A percentile compares a stretch with the other conserved stretches of the same genome.
Evolutionary conservation across 2,797 vertebrate species (phyloP).

Genomic region (Gymnocypris eckloni): DNA sequence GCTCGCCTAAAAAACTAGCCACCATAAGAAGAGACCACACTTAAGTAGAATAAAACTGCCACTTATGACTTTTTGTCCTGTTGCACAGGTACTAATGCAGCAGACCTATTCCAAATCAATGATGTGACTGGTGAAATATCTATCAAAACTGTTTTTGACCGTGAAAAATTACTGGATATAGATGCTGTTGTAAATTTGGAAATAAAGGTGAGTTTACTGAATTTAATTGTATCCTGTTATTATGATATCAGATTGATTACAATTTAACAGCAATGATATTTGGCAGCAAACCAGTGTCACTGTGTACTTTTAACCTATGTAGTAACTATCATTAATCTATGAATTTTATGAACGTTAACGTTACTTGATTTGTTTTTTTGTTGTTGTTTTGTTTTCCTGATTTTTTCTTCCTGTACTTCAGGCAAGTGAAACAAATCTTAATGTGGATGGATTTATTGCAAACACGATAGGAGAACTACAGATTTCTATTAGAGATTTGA

Average conservation of each 20-base stretch:
- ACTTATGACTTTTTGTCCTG: neutral
- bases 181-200: conserved; percentile 74
- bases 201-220: conserved; percentile 76
- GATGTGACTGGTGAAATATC: conserved; percentile 70
- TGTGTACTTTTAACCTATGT: too few species aligned
- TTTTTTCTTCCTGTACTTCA: conserved; percentile 62
- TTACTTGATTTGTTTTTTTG: too few species aligned
- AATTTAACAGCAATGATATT: too few species aligned
- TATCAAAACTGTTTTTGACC: conserved; percentile 78
- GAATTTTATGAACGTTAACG: too few species aligned
- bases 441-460: conserved; percentile 74
- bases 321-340: too few species aligned
- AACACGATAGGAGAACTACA: conserved; percentile 70
- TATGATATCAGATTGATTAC: neutral
- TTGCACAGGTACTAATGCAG: conserved; percentile 59
- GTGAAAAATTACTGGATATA: conserved; percentile 77
- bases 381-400: too few species aligned
- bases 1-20: neutral
- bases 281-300: too few species aligned
- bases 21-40: neutral
- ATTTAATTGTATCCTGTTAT: neutral
- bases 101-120: conserved; percentile 76
- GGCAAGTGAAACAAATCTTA: conserved; percentile 78
- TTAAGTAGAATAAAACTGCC: neutral
- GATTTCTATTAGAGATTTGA: conserved; percentile 82